Evolutionary conservation across 2,113 vertebrate genomes (phyloP), one percentile per base, ranked within the genome.

Genomic region (Kryptolebias marmoratus): DNA sequence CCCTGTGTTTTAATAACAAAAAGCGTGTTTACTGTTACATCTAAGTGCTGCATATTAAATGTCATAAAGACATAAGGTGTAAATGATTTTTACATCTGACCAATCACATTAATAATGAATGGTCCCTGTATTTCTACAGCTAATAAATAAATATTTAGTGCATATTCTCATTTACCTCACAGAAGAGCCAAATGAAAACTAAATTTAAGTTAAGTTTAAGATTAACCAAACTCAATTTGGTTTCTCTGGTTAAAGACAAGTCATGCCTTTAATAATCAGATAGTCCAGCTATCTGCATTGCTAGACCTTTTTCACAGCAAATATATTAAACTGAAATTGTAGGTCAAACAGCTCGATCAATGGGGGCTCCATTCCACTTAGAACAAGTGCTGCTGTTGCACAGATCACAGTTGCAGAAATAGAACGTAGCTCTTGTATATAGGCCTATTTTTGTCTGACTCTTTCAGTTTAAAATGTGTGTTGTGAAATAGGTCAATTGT

Each of bases 141-240:
- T 93, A 93, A 94, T 94, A 94, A 94, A 94, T 94, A 94, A 94
- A 94, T 94, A 94, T 82, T 91, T 93, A 93, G 91, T 93, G 93
- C 93, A 94, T 94, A 92, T 93, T 93, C 91, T 89, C 91, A 87
- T 91, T 87, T 85, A 79, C 77, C 87, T 90, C 88, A 28, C 28
- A 44, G 76, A 75, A 50, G 88, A 88, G 89, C 82, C 79, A 83
- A 92, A 93, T 88, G 84, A 87, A 91, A 93, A 89, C 82, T 54
- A 65, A 82, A 67, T 75, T 86, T 22, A 22, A 22, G 22, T 92
- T 93, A 93, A 94, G 90, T 94, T 93, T 94, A 91, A 84, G 81
- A 85, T 14, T 71, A 87, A 90, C 93, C 94, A 92, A 94, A 94
- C 66, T 91, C 93, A 89, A 81, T 83, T 91, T 81, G 92, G 91